Evolutionary conservation across 1,140 invertebrate genomes (phyloP), one percentile per base, ranked within the genome.

Genomic region (Pachypsylla venusta): DNA sequence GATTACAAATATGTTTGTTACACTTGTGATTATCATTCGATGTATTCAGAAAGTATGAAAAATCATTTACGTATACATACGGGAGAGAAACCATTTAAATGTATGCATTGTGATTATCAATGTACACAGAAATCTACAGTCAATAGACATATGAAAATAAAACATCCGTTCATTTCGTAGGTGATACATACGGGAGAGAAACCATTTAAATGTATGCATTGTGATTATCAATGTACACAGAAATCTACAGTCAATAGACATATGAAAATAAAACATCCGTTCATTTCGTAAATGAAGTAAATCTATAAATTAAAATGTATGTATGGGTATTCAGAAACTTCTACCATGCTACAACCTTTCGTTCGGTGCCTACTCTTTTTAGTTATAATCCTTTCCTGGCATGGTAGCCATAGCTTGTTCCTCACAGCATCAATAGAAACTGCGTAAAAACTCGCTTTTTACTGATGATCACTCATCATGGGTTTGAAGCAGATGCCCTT

Each of bases 231-330:
- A 53, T 53, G 14, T 20, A 16, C 80, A 0, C 74, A 81, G 27
- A 64, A 73, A 4, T 72, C 71, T 19, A 67, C 69, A 0, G 65
- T 83, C 24, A 71, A 75, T 63, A 69, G 81, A 40, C 81, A 84
- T 63, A 70, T 77, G 7, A 67, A 79, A 58, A 77, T 35, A 10
- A 35, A 35, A 35, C 30, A 35, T n/a, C n/a, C 30, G 30, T 35
- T 10, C 7, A n/a, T 35, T n/a, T 35, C 30, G n/a, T n/a, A n/a
- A n/a, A n/a, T n/a, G n/a, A 59, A n/a, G n/a, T n/a, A n/a, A n/a
- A n/a, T n/a, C n/a, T n/a, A n/a, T n/a, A n/a, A n/a, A n/a, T n/a
- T n/a, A n/a, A n/a, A n/a, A n/a, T n/a, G n/a, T n/a, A n/a, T n/a
- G n/a, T n/a, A n/a, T n/a, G n/a, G n/a, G n/a, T n/a, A n/a, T n/a